Evolutionary conservation across 2,797 vertebrate genomes (phyloP).

Genomic region (Euthynnus affinis): DNA sequence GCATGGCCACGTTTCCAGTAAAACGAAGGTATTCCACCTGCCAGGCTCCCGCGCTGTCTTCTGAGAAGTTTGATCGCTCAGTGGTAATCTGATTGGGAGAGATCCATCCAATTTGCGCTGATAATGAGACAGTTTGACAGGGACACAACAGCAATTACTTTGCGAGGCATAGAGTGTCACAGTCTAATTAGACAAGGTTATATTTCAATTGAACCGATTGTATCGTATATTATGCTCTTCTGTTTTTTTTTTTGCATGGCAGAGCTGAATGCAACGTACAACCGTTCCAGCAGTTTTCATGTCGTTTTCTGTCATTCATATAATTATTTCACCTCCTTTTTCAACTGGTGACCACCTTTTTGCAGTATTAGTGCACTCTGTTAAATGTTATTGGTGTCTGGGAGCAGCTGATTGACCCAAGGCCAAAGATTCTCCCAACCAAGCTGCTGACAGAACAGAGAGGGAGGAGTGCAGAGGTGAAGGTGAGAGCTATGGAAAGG

Average conservation of each 20-base stretch:
- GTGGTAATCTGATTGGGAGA: conserved; percentile 58
- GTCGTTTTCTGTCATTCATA: conserved; percentile 25
- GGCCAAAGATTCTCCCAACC: conserved; percentile 50
- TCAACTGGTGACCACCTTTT: conserved; percentile 21
- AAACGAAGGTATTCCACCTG: conserved; percentile 66
- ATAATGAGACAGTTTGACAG: conserved; percentile 80
- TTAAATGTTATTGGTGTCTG: conserved; percentile 43
- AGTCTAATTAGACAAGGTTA: conserved; percentile 81
- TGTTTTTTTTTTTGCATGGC: conserved; percentile 24
- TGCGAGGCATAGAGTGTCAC: conserved; percentile 58
- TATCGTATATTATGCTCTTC: conserved; percentile 52
- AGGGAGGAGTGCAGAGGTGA: conserved; percentile 53
- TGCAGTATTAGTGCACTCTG: conserved; percentile 22
- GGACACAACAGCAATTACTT: conserved; percentile 78
- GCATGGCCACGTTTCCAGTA: conserved; percentile 61
- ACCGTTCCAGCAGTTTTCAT: neutral
- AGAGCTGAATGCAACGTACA: conserved; percentile 14
- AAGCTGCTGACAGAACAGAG: conserved; percentile 22
- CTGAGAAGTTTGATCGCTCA: conserved; percentile 63
- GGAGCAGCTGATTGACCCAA: conserved; percentile 60
- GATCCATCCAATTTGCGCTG: conserved; percentile 78
- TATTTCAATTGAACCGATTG: conserved; percentile 73
- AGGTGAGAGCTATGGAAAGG: conserved; percentile 56
- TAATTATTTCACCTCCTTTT: conserved; percentile 28
- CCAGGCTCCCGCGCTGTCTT: conserved; percentile 51